Evolutionary conservation across 2,113 vertebrate species (phyloP).

Genomic region (Mormyrus lacerda): DNA sequence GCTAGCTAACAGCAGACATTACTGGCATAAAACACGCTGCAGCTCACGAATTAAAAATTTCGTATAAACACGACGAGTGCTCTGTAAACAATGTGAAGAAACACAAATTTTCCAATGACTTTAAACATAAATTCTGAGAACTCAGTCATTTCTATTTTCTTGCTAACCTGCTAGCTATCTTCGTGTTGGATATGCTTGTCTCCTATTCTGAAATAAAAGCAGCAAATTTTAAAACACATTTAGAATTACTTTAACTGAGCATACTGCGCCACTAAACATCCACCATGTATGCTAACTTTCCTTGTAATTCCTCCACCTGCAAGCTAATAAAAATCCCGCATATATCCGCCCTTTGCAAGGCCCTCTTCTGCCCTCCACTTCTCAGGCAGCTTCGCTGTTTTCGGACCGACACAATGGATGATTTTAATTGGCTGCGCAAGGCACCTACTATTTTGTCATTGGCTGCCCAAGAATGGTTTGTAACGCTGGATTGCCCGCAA

Average conservation of each 20-base stretch:
- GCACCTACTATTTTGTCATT: background rate
- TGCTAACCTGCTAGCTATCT: constrained; percentile 1
- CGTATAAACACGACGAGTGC: background rate
- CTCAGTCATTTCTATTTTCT: background rate
- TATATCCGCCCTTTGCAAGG: background rate
- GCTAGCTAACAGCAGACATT: background rate
- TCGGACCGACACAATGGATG: background rate
- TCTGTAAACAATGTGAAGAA: background rate
- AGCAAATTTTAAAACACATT: background rate
- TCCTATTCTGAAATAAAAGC: background rate
- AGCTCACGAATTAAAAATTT: background rate
- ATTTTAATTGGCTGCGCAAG: background rate
- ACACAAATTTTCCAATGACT: background rate
- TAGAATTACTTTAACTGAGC: background rate
- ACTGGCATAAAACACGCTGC: background rate
- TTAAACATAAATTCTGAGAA: background rate
- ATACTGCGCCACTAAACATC: background rate
- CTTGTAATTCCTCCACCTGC: background rate
- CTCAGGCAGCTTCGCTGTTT: background rate
- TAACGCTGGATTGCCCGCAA: background rate
- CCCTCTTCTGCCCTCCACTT: background rate
- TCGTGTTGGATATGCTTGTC: background rate
- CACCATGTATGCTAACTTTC: background rate
- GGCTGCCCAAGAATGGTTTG: background rate
- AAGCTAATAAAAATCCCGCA: background rate